Evolutionary conservation across 2,797 vertebrate species (phyloP), one percentile per base, ranked within the genome.

Genomic region (Pyrocephalus nanus): DNA sequence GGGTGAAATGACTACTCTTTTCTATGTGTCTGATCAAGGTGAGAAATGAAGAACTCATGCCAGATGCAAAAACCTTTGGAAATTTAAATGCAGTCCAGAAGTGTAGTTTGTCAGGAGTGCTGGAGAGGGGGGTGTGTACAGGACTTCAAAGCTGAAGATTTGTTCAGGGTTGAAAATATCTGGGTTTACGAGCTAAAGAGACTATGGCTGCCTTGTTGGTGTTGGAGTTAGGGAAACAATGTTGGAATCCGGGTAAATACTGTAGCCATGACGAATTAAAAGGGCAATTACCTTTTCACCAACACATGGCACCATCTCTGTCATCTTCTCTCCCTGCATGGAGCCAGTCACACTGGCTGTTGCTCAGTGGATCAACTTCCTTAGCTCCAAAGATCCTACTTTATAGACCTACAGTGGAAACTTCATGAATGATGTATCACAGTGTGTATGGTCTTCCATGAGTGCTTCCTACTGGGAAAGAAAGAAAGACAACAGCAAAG

Each of bases 1-100:
- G 72, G 74, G 87, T 93, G 74, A 95, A 96, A 97, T 91, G 50
- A 70, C 47, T 90, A 32, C 29, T 53, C 30, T 74, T 71, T 76
- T 61, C 34, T 72, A 4, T 20, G 17, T 50, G 8, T 96, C 58
- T 81, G 60, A 32, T 71, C 62, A 58, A 88, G 71, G 73, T 60
- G 47, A 62, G 6, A 9, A 81, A 81, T 9, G 25, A 70, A 18
- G 6, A 50, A 96, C 90, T 93, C 69, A 70, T 47, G 62, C 10
- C 67, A n/a, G 32, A 81, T 54, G 50, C 15, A 78, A 90, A 77
- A 88, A 86, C 3, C 13, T 51, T 38, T 50, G 86, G 62, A 62
- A 75, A 95, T 61, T 66, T 55, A 79, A 92, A 64, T 75, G 60
- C 32, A 66, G 22, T 66, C 16, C 18, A 69, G 0, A 5, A 47